Evolutionary conservation across 2,797 vertebrate genomes (phyloP), one percentile per base, ranked within the genome.

Genomic region (Tachyglossus aculeatus): DNA sequence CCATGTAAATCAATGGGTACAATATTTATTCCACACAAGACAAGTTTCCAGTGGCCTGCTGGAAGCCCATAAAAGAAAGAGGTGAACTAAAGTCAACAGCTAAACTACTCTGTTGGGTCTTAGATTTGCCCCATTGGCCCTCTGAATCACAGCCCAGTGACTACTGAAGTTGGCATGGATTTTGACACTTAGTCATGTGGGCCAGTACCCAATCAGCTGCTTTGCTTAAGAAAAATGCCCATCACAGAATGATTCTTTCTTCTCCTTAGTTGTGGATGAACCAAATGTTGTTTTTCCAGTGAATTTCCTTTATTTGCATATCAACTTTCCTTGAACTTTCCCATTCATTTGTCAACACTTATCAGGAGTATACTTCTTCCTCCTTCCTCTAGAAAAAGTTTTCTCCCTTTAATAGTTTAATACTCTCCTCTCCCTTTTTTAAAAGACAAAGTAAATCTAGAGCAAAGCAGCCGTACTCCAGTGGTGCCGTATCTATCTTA

Each of bases 281-380:
- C 71, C 13, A 60, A 74, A 82, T 75, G 76, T 76, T 82, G 58
- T 81, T 85, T 80, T 74, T 62, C 65, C 56, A 65, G 58, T 81
- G 62, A 73, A 53, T 76, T 80, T 80, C 50, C 63, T 83, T 74
- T 76, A 71, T 80, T 84, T 68, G 64, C 57, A 38, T 73, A 78
- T 80, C 66, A 80, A 61, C 76, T 80, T 83, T 80, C 65, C 76
- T 83, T 83, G 76, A 83, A 80, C 80, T 83, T 83, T 71, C 43
- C 50, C 51, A 72, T 48, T 68, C 34, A 31, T 71, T 66, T 34
- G 50, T 68, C 53, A 68, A 31, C 39, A 44, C 5, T 64, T 80
- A 66, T 55, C 68, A 71, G 37, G 47, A 67, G 31, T 16, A 58
- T 44, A 63, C 39, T 73, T 57, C 59, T 71, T 19, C 69, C 65